A percentile compares a stretch with the other conserved stretches of the same genome.
Conservation (phyloP, 2,888 invertebrate species). For the Apodemia duryi region DNA sequence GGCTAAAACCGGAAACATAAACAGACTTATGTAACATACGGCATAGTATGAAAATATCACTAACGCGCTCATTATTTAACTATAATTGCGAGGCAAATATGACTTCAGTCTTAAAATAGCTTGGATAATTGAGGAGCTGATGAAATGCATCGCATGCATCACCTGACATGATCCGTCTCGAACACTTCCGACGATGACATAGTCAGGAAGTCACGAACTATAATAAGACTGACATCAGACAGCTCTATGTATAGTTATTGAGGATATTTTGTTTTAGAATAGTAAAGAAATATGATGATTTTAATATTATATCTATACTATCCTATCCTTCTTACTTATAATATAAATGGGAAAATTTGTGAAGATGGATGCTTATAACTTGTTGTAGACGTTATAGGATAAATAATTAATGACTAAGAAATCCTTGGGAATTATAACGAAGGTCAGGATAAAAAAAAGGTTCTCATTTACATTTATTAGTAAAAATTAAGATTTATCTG, state of each 20-base stretch:
- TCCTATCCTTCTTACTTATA: no score
- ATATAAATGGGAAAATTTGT: no score
- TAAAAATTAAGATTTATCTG: no score
- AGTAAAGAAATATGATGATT: no score
- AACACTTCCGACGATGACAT: background rate
- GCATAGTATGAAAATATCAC: conserved; percentile 2
- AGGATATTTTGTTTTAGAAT: no score
- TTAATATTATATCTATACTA: no score
- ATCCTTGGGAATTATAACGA: no score
- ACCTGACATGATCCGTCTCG: conserved; percentile 7
- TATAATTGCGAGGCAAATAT: conserved; percentile 1
- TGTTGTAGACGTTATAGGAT: no score
- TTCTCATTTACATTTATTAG: no score
- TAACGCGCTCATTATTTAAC: background rate
- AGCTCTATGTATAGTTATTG: background rate
- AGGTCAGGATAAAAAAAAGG: no score
- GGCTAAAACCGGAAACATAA: background rate
- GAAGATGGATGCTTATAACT: no score
- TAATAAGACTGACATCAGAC: conserved; percentile 4
- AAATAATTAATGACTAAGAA: no score
- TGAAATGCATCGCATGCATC: conserved; percentile 5
- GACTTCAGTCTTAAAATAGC: background rate
- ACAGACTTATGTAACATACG: background rate
- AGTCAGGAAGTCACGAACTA: conserved; percentile 7
- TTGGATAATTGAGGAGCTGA: background rate